Base-by-base conservation (phyloP, 2,113 vertebrate genomes). In the Thalassarche chlororhynchos region DNA sequence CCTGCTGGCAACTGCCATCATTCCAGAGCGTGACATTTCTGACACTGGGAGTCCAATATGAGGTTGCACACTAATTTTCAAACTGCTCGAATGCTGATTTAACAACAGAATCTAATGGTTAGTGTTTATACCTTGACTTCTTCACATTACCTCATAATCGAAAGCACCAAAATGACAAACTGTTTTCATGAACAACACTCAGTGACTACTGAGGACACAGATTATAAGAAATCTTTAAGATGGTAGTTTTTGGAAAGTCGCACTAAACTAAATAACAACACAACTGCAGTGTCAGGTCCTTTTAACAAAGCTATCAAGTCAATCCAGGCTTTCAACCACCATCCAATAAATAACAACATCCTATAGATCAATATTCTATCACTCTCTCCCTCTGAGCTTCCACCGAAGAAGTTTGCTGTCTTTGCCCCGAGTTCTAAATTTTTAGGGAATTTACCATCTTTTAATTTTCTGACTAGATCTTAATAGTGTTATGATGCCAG, bases 1-100 rank as follows among this genome's bases (percentile, higher is more conserved):
- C 78, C 81, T 95, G 62, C 81, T 94, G 74, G 87, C 84, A 92
- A 72, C 44, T 75, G 77, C 84, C 74, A 84, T 97, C 82, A 89
- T 65, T 96, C 36, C 51, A 61, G 8, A 82, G 70, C 0, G 2
- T 92, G 92, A 88, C 81, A 90, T 79, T 93, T 88, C 80, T 96
- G 89, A 86, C 71, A 74, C 51, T 44, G 14, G 34, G 61, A 91
- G 72, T 47, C 68, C 58, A 65, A 49, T 61, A 89, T 36, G 36
- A 93, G 51, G 61, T 12, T 87, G 81, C 82, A 94, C 49, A 19
- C 57, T 88, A 61, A 91, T 93, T 95, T 95, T 95, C 58, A 61
- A 89, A 74, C 78, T 52, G 58, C 46, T 94, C 8, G 18, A 94
- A 92, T 74, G 54, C 47, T 46, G 75, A 95, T 89, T 87, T 93